Conservation (phyloP, 2,113 vertebrate genomes). For the Corythornis madagascariensis region DNA sequence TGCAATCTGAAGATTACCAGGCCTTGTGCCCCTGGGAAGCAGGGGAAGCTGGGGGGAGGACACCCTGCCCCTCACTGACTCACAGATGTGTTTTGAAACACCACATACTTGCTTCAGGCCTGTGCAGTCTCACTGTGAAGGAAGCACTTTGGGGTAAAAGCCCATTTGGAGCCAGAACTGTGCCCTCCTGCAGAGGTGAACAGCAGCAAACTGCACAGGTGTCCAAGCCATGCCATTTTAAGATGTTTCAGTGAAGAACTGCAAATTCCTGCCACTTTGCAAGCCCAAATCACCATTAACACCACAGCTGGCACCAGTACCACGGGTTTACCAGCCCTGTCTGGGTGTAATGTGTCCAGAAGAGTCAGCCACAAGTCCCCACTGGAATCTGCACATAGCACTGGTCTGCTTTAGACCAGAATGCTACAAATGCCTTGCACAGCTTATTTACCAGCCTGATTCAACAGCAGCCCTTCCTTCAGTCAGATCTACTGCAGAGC, state of each 20-base stretch:
- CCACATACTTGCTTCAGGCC: not conserved
- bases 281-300: not conserved
- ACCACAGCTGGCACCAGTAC: not conserved
- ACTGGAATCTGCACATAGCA: not conserved
- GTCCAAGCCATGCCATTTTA: not conserved
- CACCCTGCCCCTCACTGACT: not conserved
- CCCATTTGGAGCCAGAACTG: not conserved
- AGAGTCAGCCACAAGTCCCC: not conserved
- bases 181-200: not conserved
- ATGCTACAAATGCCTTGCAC: not conserved
- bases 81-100: not conserved
- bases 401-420: not conserved
- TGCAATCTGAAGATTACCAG: not conserved
- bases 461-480: not conserved
- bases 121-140: not conserved
- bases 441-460: not conserved
- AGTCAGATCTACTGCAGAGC: not conserved
- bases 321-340: not conserved
- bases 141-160: not conserved
- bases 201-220: not conserved
- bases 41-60: not conserved
- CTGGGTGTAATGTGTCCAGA: not conserved
- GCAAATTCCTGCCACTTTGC: not conserved
- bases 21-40: not conserved
- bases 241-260: not conserved